Percentiles rank a stretch among this genome's conserved stretches.
Conservation (phyloP, 2,797 vertebrate genomes). For the Serranus cabrilla region DNA sequence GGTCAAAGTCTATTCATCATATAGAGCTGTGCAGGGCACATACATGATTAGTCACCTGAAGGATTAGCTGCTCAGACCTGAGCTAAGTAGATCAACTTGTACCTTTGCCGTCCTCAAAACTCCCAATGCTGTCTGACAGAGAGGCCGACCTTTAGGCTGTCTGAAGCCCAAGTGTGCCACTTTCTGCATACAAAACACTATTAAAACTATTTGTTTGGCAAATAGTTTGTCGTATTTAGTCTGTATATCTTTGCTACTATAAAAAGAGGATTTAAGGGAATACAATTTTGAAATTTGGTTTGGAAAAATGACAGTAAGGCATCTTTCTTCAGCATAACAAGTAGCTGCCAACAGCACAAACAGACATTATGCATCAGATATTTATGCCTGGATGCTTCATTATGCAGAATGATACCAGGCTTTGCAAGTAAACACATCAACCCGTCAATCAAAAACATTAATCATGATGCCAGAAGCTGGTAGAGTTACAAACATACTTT, state of each 20-base stretch:
- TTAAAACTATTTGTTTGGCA: neutral
- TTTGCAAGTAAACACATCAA: neutral
- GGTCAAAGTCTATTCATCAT: constrained; percentile 37
- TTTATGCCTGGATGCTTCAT: neutral
- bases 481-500: neutral
- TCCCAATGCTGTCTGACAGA: constrained; percentile 32
- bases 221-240: neutral
- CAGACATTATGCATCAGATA: neutral
- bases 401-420: neutral
- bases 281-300: neutral
- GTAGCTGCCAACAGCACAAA: neutral
- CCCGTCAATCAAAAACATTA: neutral
- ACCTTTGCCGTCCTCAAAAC: constrained; percentile 65
- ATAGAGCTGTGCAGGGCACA: constrained; percentile 27
- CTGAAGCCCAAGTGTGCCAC: neutral
- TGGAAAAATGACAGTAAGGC: neutral
- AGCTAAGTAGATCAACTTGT: constrained; percentile 74
- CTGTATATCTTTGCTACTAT: neutral
- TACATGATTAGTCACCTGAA: constrained; percentile 55
- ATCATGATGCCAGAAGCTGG: neutral
- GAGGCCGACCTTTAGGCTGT: constrained; percentile 36
- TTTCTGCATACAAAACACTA: neutral
- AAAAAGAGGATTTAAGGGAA: neutral
- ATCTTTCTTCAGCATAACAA: too few species aligned
- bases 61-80: constrained; percentile 69